These are phyloP conservation scores for Arizona elegans DNA, from an alignment of 2,113 vertebrate species.

Conservation along the genomic window DNA sequence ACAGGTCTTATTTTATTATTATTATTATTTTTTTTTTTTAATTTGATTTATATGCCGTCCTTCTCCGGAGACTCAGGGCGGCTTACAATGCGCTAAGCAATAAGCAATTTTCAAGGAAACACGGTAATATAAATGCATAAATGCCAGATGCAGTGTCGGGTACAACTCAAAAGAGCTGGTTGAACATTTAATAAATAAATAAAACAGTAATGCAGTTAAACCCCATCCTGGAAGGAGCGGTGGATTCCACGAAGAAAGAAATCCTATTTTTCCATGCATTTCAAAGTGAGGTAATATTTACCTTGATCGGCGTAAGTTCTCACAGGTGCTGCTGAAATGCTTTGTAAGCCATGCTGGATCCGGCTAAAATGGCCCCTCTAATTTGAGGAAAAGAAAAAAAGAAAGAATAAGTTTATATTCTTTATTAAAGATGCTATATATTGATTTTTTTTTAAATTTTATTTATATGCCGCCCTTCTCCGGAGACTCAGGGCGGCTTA, in stretches of 20 bases:
- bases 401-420: background rate
- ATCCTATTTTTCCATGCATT: no score
- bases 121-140: background rate
- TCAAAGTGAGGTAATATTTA: slow-evolving; percentile 56
- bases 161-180: background rate
- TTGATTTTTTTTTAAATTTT: no score
- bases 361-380: slow-evolving; percentile 78
- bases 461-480: no score
- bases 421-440: no score
- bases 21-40: no score
- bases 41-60: no score
- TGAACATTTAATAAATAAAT: background rate
- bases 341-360: slow-evolving; percentile 80
- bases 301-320: slow-evolving; percentile 88
- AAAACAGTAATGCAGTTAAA: background rate
- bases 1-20: no score
- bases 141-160: background rate
- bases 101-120: no score
- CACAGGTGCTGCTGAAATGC: slow-evolving; percentile 71
- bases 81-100: no score
- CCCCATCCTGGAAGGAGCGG: background rate
- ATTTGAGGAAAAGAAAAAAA: background rate
- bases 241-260: background rate
- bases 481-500: no score
- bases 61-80: no score